Conservation (phyloP, 2,113 vertebrate species). For the Barbus barbus region DNA sequence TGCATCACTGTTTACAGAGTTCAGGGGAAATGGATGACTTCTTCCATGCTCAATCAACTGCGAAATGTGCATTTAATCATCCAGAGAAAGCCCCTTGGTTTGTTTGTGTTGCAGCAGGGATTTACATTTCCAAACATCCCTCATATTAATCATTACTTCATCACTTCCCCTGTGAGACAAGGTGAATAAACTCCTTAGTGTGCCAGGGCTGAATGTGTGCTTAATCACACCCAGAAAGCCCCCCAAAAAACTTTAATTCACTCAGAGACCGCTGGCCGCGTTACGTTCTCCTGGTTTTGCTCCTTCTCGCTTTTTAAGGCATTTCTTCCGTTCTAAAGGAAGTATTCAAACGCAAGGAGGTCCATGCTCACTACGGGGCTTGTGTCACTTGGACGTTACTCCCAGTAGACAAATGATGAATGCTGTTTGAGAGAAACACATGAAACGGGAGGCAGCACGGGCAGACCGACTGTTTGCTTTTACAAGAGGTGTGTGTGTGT, state of each 20-base stretch:
- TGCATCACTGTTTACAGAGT: conserved; percentile 72
- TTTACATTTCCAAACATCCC: conserved; percentile 77
- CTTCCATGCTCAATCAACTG: conserved; percentile 74
- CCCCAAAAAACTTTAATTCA: conserved; percentile 69
- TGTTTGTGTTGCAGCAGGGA: conserved; percentile 79
- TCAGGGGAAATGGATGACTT: conserved; percentile 74
- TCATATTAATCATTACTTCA: conserved; percentile 81
- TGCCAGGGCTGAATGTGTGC: conserved; percentile 68
- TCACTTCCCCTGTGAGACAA: conserved; percentile 73
- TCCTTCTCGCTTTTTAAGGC: conserved; percentile 32
- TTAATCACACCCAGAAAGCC: conserved; percentile 52
- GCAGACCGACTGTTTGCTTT: conserved; percentile 53
- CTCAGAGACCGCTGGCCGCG: conserved; percentile 51
- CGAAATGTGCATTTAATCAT: conserved; percentile 82
- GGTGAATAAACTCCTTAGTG: conserved; percentile 79
- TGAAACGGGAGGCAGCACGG: conserved; percentile 50
- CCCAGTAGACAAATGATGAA: conserved; percentile 59
- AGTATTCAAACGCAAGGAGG: conserved; percentile 42
- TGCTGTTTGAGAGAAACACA: conserved; percentile 61
- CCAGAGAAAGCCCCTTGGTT: conserved; percentile 71
- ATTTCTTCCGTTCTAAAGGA: conserved; percentile 27
- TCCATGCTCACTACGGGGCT: conserved; percentile 37
- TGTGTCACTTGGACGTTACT: conserved; percentile 56
- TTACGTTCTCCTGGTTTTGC: background rate
- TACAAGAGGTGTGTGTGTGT: conserved; percentile 46